Base-by-base conservation (phyloP, 2,888 invertebrate genomes). In the Seladonia tumulorum region DNA sequence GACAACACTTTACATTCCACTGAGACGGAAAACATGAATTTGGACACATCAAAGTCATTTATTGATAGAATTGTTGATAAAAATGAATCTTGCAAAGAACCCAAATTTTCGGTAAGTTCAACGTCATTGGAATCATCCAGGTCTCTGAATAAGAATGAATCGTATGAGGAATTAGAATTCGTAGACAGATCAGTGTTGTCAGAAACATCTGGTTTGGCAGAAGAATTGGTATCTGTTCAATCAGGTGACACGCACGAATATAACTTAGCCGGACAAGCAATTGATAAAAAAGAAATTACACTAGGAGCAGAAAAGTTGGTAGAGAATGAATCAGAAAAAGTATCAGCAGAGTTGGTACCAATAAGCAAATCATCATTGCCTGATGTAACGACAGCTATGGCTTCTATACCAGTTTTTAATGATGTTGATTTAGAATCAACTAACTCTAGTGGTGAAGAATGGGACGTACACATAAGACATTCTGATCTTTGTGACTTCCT, bases 331-430 rank as follows among this genome's bases (percentile, higher is more conserved):
- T 35, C 22, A 22, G 25, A 68, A 12, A 53, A 47, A 18, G 29
- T 35, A 39, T 18, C 72, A 29, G 2, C 8, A 35, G 25, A 70
- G 45, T 8, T 45, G 5, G 63, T 53, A 57, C 16, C 47, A 5
- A 16, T 18, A 12, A 39, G 39, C 5, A 71, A 76, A 75, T 25
- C n/a, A 12, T 18, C 4, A 29, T 8, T 29, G 7, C 8, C 16
- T 49, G 5, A 53, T 2, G 10, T 1, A 47, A 10, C 29, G 22
- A 35, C 7, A n/a, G 22, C 76, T n/a, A 63, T 14, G 5, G 14
- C 63, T 0, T n/a, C 4, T 18, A 35, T 80, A 45, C 86, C 85
- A 22, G 73, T 91, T n/a, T 87, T 88, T 1, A 87, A 92, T 71
- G 91, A 91, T 47, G 7, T 57, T 8, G 83, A 88, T 73, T 14